Base-by-base conservation (phyloP, 2,113 vertebrate genomes). In the Phocoena sinus region DNA sequence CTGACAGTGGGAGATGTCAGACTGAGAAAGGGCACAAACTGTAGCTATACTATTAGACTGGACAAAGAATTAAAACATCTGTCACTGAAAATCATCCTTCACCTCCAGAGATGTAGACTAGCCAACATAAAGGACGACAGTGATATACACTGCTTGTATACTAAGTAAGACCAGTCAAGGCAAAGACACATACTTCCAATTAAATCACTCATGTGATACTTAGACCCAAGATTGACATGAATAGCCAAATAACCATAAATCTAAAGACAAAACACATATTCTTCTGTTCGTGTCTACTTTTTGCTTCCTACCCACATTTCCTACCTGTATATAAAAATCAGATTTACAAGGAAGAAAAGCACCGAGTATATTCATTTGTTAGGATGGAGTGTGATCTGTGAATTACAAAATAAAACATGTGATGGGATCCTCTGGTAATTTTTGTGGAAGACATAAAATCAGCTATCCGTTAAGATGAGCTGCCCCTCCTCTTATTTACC, bases 61-160 rank as follows among this genome's bases (percentile, higher is more conserved):
- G 83, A 96, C 74, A 92, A 76, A 77, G 58, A 94, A 84, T 91
- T 94, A 92, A 96, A 95, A 80, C 67, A 68, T 85, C 28, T n/a
- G 91, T 62, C 80, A 70, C n/a, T 89, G 86, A 96, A 74, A 84
- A 95, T 79, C 68, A 80, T 83, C 70, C 83, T 88, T 96, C 63
- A 80, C 70, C 47, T 60, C 56, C 14, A 89, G 58, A 36, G 70
- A 70, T 17, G 10, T 10, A 83, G 44, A 88, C 33, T 83, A 81
- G n/a, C 14, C 44, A 95, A n/a, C 25, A 65, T 68, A 79, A 81
- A 50, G 60, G 38, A 47, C 20, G 71, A 44, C 3, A 44, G 31
- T 79, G 62, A 85, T 80, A 33, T 6, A 56, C 3, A 33, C 62
- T 73, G n/a, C n/a, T 36, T 93, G 62, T 26, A 20, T 82, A 67